Evolutionary conservation across 2,113 vertebrate genomes (phyloP).

Genomic region (Gnathonemus echidnorhynchus): DNA sequence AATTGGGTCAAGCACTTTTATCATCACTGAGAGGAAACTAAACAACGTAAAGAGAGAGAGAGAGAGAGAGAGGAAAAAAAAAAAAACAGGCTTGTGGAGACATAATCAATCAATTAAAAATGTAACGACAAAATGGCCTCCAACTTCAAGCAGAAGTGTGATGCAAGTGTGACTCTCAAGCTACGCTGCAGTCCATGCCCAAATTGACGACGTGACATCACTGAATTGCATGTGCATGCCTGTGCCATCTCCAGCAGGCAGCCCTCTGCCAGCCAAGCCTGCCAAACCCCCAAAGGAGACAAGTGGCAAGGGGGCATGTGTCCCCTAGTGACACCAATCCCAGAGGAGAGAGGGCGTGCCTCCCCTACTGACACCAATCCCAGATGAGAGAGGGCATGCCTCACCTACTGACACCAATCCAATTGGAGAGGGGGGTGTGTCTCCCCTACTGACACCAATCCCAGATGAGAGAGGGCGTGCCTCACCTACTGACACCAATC

Average conservation of each 20-base stretch:
- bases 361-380: too few species aligned
- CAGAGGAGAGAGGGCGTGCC: too few species aligned
- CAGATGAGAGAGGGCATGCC: too few species aligned
- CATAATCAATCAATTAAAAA: background rate
- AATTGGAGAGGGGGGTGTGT: background rate
- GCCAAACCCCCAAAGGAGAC: background rate
- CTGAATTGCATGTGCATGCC: background rate
- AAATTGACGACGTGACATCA: background rate
- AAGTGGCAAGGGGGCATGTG: background rate
- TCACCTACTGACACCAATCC: too few species aligned
- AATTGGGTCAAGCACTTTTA: background rate
- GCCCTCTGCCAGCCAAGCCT: background rate
- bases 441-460: background rate
- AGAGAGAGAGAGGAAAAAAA: too few species aligned
- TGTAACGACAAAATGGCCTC: background rate
- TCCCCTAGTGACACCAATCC: too few species aligned
- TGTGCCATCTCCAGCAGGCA: background rate
- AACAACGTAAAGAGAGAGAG: background rate
- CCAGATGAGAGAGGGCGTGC: background rate
- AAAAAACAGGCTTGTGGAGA: background rate
- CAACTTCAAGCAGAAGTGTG: background rate
- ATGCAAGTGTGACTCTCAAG: background rate
- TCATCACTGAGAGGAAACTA: background rate
- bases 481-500: background rate
- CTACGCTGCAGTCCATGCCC: background rate